Conservation (phyloP, 2,797 vertebrate species). For the Varecia variegata region DNA sequence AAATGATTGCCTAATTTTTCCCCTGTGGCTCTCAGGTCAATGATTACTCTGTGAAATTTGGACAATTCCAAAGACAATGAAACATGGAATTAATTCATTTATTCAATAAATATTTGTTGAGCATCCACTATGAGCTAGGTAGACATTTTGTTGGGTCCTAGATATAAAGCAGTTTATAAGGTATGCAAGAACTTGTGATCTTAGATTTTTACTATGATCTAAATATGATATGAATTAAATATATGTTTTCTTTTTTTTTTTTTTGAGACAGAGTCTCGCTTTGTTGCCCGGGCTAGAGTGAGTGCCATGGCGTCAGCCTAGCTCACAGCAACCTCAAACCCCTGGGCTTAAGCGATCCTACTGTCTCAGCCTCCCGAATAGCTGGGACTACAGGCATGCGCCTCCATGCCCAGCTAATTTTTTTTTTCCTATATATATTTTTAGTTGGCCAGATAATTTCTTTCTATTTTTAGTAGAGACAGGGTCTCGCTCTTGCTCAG, state of each 20-base stretch:
- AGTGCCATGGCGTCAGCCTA: too few relatives aligned
- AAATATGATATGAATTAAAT: neutral
- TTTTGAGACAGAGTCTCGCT: too few relatives aligned
- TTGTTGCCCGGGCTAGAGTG: too few relatives aligned
- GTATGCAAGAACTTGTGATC: neutral
- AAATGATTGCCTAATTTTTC: neutral
- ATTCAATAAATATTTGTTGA: neutral
- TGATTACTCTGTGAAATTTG: slow-evolving; percentile 7
- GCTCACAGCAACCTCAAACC: too few relatives aligned
- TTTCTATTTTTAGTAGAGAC: too few relatives aligned
- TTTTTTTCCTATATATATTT: too few relatives aligned
- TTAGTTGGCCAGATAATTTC: too few relatives aligned
- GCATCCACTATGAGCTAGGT: neutral
- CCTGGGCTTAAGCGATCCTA: too few relatives aligned
- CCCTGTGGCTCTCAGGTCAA: neutral
- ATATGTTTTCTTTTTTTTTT: neutral
- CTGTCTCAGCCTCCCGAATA: too few relatives aligned
- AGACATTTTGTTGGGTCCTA: neutral
- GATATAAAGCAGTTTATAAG: neutral
- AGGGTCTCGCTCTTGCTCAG: too few relatives aligned
- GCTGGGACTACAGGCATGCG: too few relatives aligned
- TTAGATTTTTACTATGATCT: neutral
- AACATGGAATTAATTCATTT: neutral
- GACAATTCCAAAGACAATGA: neutral
- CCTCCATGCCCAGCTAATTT: too few relatives aligned